These are phyloP conservation scores for Parauchenoglanis ngamensis DNA, from an alignment of 2,797 vertebrate species.

Conservation along the genomic window DNA sequence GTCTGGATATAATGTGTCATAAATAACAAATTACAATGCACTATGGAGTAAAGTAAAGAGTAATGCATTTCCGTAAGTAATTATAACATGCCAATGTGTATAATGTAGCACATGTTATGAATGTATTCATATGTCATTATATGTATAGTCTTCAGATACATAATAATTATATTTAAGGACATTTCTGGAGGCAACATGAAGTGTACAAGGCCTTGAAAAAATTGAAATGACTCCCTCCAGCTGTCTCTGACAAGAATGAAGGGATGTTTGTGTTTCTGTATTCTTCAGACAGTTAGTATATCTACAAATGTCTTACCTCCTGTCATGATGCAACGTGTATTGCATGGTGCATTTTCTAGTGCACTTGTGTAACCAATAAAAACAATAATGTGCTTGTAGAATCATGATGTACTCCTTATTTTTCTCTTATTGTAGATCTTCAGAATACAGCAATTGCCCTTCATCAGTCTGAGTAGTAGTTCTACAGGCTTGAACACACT, in stretches of 20 bases:
- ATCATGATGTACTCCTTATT: background rate
- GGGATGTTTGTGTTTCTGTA: background rate
- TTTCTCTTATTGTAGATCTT: background rate
- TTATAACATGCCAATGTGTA: no score
- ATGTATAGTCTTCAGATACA: background rate
- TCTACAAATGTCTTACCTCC: constrained; percentile 10
- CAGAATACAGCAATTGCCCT: background rate
- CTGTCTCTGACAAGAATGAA: constrained; percentile 5
- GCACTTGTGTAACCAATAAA: background rate
- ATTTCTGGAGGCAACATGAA: background rate
- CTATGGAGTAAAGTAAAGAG: no score
- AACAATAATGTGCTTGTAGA: background rate
- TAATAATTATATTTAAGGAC: background rate
- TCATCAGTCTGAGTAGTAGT: background rate
- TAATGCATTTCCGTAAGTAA: no score
- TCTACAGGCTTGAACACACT: background rate
- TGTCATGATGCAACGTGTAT: background rate
- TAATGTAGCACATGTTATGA: no score
- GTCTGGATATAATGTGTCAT: no score
- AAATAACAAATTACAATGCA: no score
- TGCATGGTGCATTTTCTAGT: background rate
- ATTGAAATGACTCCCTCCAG: background rate
- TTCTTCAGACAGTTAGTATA: constrained; percentile 14
- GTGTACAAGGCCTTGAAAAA: background rate
- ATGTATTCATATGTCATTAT: no score